A percentile compares a stretch with the other conserved stretches of the same genome.
These are phyloP conservation scores for Avahi laniger DNA, from an alignment of 2,797 vertebrate species.

Conservation along the genomic window DNA sequence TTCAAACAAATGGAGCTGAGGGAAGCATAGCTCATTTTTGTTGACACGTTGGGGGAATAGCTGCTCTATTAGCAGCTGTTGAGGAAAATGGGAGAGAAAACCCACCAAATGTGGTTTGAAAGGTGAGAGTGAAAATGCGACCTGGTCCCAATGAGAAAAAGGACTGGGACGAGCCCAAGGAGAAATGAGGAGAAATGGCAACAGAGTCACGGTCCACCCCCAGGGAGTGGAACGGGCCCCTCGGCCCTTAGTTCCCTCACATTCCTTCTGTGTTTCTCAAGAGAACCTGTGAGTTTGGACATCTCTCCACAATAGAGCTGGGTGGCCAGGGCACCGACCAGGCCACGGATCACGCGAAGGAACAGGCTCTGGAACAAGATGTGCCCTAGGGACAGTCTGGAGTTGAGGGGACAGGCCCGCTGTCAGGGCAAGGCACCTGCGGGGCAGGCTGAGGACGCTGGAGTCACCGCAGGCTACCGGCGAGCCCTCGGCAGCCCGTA, in stretches of 20 bases:
- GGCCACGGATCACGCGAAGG: background rate
- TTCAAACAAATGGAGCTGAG: background rate
- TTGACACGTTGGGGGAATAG: background rate
- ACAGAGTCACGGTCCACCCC: fast-evolving
- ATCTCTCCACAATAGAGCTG: background rate
- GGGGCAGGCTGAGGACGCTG: background rate
- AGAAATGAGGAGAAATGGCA: too few species aligned
- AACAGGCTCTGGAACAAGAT: too few species aligned
- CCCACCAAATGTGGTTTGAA: background rate
- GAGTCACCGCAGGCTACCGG: background rate
- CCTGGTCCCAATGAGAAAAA: background rate
- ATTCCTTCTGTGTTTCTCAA: too few species aligned
- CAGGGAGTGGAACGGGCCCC: fast-evolving
- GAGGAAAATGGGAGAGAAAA: background rate
- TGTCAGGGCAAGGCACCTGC: too few species aligned
- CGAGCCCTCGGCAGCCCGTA: fast-evolving
- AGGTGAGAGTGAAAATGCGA: background rate
- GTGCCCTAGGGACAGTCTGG: fast-evolving
- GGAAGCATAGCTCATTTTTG: background rate
- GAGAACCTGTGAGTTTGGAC: too few species aligned
- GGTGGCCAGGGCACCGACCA: fast-evolving
- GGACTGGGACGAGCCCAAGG: background rate
- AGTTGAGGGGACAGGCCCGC: background rate
- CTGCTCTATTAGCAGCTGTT: background rate
- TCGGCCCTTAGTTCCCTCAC: fast-evolving